Evolutionary conservation across 37 sponge, comb jelly and placozoan species (phyloP), one percentile per base, ranked within the genome.

Genomic region (Spongilla lacustris): DNA sequence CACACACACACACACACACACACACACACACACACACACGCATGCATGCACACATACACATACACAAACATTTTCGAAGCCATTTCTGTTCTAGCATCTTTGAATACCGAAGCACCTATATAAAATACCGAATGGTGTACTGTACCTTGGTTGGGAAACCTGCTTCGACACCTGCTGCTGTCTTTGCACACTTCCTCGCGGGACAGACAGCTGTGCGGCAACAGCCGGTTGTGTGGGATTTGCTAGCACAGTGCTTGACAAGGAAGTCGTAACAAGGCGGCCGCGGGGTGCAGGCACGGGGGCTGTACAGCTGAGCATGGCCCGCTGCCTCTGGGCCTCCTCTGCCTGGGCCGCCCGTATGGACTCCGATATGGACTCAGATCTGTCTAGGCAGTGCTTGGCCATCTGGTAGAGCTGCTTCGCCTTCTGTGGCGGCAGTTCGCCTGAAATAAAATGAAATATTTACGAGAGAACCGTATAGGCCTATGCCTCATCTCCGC

Each of bases 381-480:
- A 82, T 31, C 87, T 68, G 77, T 93, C 94, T 37, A 93, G 30
- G 73, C 90, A 86, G 12, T 89, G n/a, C 68, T 73, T 89, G 34
- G 87, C 87, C 84, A 89, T 91, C 73, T 38, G 76, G 73, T 81
- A 85, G 27, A 86, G 83, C 69, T 77, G 74, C 30, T 21, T 11
- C 0, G 78, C 66, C 27, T 77, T 36, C 12, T 76, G 50, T 22
- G 38, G 66, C 24, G 87, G 50, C 37, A 91, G 69, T 14, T 78
- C 58, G n/a, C 80, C 80, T 36, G 81, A 23, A 36, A 19, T 24
- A 35, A 19, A 4, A 4, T 37, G 23, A 46, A 4, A n/a, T 14
- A 36, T 35, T 41, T 32, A 36, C 24, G 71, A 14, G 36, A 38
- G 46, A 82, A 71, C 72, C n/a, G n/a, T n/a, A n/a, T 41, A 24